Conservation (phyloP, 2,888 invertebrate genomes). For the Spisula solida region DNA sequence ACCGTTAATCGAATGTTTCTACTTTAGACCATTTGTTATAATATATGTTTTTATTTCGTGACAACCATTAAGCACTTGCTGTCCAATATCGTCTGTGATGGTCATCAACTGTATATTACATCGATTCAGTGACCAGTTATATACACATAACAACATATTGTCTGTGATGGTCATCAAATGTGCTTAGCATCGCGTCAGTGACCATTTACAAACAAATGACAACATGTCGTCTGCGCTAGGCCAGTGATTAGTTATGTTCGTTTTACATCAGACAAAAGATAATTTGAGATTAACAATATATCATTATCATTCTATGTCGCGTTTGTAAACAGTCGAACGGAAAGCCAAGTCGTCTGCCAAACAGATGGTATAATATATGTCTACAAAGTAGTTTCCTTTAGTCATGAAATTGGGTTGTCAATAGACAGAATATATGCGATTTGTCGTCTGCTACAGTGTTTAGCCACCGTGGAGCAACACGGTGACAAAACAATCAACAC, state of each 20-base stretch:
- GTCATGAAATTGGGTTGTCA: too few relatives aligned
- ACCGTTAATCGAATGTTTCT: too few relatives aligned
- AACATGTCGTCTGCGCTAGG: not conserved
- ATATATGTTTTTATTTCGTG: too few relatives aligned
- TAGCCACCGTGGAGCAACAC: too few relatives aligned
- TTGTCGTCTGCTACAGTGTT: not conserved
- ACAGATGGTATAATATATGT: not conserved
- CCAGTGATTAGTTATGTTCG: not conserved
- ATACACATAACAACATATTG: not conserved
- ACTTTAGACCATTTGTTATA: too few relatives aligned
- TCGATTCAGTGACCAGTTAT: not conserved
- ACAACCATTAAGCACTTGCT: too few relatives aligned
- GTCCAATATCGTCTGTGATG: not conserved
- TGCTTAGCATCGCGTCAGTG: not conserved
- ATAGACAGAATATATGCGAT: not conserved
- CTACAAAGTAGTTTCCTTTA: not conserved
- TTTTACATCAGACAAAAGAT: not conserved
- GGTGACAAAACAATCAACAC: too few relatives aligned
- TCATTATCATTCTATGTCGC: not conserved
- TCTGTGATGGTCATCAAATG: not conserved
- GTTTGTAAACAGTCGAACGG: not conserved
- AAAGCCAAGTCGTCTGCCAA: not conserved
- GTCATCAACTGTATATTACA: not conserved
- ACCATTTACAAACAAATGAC: not conserved
- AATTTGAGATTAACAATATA: constrained; percentile 10